A percentile compares a stretch with the other conserved stretches of the same genome.
phyloP scores from a whole-genome alignment of 2,797 vertebrate genomes.

The Agapornis canus region DNA sequence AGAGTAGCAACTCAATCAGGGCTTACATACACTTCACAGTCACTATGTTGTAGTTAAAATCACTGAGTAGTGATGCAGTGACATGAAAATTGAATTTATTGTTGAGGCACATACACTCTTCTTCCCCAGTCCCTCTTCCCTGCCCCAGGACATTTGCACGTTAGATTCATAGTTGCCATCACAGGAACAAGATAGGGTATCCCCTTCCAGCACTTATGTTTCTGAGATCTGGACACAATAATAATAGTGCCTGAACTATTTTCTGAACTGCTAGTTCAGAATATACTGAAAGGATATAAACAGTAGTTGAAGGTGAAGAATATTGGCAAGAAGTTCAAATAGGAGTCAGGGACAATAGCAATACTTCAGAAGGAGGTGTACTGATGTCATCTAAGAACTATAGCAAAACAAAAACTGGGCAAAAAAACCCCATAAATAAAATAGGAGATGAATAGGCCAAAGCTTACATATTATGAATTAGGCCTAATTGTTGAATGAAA shows the following conservation, averaged over 20 bases:
- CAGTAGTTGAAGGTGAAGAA: not conserved
- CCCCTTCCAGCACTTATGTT: not conserved
- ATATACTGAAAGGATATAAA: not conserved
- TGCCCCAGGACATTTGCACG: not conserved
- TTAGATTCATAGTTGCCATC: not conserved
- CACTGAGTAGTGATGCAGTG: not conserved
- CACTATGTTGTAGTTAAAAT: not conserved
- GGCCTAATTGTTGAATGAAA: not conserved
- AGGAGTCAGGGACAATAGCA: not conserved
- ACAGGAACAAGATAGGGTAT: not conserved
- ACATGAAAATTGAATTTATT: not conserved
- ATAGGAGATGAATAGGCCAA: not conserved
- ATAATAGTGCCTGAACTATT: not conserved
- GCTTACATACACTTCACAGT: not conserved
- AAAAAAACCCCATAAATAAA: not conserved
- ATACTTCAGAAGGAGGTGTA: not conserved
- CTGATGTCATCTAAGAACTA: not conserved
- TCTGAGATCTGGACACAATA: not conserved
- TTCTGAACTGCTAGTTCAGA: not conserved
- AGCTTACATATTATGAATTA: not conserved
- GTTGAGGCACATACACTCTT: not conserved
- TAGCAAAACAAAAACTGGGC: not conserved
- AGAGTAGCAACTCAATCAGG: not conserved
- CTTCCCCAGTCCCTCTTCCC: not conserved
- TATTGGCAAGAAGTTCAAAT: not conserved